Conservation (phyloP, 1,140 invertebrate species). For the Oscheius sp. region DNA sequence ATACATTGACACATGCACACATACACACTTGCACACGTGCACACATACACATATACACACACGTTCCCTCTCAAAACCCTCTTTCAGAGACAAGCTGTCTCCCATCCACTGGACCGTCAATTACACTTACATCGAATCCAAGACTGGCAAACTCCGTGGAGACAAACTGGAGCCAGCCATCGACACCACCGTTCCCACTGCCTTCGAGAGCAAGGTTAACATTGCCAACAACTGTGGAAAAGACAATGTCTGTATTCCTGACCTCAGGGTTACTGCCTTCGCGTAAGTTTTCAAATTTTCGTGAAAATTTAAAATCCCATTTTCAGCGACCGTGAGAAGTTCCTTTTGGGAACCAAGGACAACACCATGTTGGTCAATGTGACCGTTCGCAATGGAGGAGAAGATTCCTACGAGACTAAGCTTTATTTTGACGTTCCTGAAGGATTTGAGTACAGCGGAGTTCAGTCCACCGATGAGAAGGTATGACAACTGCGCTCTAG, state of each 20-base stretch:
- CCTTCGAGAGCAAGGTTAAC: constrained; percentile 50
- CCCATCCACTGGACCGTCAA: constrained; percentile 81
- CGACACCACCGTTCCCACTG: constrained; percentile 52
- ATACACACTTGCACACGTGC: no score
- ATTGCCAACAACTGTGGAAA: constrained; percentile 89
- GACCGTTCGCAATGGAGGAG: constrained; percentile 51
- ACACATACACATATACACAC: no score
- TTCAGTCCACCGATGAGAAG: constrained; percentile 56
- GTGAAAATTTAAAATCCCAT: neutral
- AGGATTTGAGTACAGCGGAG: constrained; percentile 59
- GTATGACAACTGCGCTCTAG: no score
- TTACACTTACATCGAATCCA: constrained; percentile 70
- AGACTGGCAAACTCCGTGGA: constrained; percentile 39
- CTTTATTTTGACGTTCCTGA: constrained; percentile 52
- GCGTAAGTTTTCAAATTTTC: constrained; percentile 69
- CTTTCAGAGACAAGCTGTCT: constrained; percentile 88
- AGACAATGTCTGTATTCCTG: constrained; percentile 86
- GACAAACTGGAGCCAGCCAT: constrained; percentile 58
- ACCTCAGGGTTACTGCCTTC: constrained; percentile 70
- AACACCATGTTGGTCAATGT: constrained; percentile 41
- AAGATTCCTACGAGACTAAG: constrained; percentile 60
- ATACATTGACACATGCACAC: no score
- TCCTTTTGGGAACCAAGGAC: constrained; percentile 53
- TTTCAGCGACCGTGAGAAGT: constrained; percentile 53
- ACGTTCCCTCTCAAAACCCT: no score